Base-by-base conservation (phyloP, 2,113 vertebrate species). In the Mirza zaza region DNA sequence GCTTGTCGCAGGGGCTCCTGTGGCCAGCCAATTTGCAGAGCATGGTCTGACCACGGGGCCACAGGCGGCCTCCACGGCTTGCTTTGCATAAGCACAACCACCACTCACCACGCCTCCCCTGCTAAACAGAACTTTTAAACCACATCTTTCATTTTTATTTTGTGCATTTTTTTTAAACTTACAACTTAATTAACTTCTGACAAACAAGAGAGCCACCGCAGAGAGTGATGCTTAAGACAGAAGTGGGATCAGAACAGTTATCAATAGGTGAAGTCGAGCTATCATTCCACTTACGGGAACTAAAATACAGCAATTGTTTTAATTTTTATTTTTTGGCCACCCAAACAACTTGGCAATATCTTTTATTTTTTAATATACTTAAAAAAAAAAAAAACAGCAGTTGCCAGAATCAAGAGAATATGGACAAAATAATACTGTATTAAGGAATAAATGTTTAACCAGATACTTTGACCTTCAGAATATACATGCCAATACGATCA, bases 331-430 rank as follows among this genome's bases (percentile, higher is more conserved):
- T 61, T 61, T 27, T 27, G 59, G 59, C 25, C 25, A 27, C 8
- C 59, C 59, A 61, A 61, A 61, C 3, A 61, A 12, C 25, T 61
- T 27, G 8, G 59, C 59, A 29, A 12, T 61, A 29, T 61, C 59
- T 61, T 61, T 61, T 61, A 61, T 61, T 61, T 61, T 61, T 61
- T 61, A 27, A 61, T 61, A 61, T 25, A 55, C 5, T 50, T 85
- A 20, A 59, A n/a, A 23, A 61, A 5, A 87, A 61, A 5, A 87
- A 80, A 84, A 57, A 95, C 23, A 77, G 8, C 14, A 32, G 11
- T 29, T 95, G 65, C 63, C 83, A 97, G 71, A 79, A 95, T 71
- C 52, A 92, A 92, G 45, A 80, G 13, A 57, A 29, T 68, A 63
- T 73, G 13, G 14, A 63, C 50, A 59, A 90, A 88, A 89, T 91